phyloP scores from a whole-genome alignment of 37 sponge, comb jelly and placozoan species.

The Geodia barretti region DNA sequence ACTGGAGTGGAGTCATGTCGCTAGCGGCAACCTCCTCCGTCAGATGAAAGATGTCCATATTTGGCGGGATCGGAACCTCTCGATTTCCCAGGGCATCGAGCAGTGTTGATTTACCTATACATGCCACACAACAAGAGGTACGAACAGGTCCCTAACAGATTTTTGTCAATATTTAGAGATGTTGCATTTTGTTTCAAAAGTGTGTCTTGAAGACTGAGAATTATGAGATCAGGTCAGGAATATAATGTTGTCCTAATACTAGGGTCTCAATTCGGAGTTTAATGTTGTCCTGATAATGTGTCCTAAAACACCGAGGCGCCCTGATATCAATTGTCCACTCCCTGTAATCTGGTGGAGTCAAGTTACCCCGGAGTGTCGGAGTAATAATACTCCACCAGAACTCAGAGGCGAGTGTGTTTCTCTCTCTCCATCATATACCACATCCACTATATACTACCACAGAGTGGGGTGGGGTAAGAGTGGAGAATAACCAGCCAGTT shows the following conservation, averaged over 20 bases:
- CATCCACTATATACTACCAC: background rate
- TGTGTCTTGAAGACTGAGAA: too few relatives aligned
- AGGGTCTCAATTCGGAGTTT: too few relatives aligned
- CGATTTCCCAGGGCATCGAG: conserved; percentile 59
- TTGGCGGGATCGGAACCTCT: conserved; percentile 82
- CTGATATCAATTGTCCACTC: background rate
- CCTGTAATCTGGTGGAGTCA: background rate
- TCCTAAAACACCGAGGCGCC: too few relatives aligned
- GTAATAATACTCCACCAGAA: background rate
- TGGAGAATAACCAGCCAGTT: background rate
- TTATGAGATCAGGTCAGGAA: background rate
- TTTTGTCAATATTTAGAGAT: too few relatives aligned
- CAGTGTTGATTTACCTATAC: conserved; percentile 83
- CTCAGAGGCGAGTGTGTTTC: background rate
- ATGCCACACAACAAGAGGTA: background rate
- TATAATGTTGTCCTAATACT: too few relatives aligned
- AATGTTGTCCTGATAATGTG: too few relatives aligned
- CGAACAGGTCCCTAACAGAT: too few relatives aligned
- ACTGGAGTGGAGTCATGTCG: conserved; percentile 87
- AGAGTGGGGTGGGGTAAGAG: background rate
- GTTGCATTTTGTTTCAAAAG: too few relatives aligned
- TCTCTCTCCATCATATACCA: background rate
- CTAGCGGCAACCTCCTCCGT: conserved; percentile 76
- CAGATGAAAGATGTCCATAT: conserved; percentile 90
- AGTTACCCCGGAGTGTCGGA: background rate